Evolutionary conservation across 2,113 vertebrate genomes (phyloP), one percentile per base, ranked within the genome.

Genomic region (Willisornis vidua): DNA sequence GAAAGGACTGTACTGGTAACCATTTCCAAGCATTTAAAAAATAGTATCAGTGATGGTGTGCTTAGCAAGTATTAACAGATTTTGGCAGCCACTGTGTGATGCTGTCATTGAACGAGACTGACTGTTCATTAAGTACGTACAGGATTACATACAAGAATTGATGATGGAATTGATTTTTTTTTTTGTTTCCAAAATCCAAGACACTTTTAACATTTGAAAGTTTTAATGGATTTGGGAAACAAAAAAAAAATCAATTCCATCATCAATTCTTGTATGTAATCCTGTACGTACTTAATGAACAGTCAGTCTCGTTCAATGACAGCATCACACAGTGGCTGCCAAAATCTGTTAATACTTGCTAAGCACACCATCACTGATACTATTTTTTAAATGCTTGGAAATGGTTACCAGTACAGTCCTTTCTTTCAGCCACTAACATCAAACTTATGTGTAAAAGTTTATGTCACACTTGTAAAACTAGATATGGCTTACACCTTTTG

Each of bases 1-100:
- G 48, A 82, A 49, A 83, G 22, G 28, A 35, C 45, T 12, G 3
- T 31, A 43, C 49, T 89, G 31, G 9, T 82, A 85, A 73, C 45
- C 6, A 62, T 76, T 89, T 92, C 52, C 57, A 81, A 87, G 19
- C 25, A 35, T 87, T 89, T 55, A 55, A 3, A 24, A 85, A 49
- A 65, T 85, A 31, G 72, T 43, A 57, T 79, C 89, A 79, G 70
- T 54, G 58, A 51, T 66, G 22, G 26, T 6, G n/a, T 61, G 43
- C 31, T 62, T 89, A 68, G 74, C 35, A 87, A 76, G 41, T 79
- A 65, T 46, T 81, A 82, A 58, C 41, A 92, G 89, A 29, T 78
- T 87, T 89, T 91, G 94, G 61, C 76, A 89, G 77, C 45, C 35
- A 12, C 71, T 92, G 66, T 92, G 57, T 85, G 79, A 39, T 89